Evolutionary conservation across 92 coral and sea anemone genomes (phyloP).

Genomic region (Diadumene lineata): DNA sequence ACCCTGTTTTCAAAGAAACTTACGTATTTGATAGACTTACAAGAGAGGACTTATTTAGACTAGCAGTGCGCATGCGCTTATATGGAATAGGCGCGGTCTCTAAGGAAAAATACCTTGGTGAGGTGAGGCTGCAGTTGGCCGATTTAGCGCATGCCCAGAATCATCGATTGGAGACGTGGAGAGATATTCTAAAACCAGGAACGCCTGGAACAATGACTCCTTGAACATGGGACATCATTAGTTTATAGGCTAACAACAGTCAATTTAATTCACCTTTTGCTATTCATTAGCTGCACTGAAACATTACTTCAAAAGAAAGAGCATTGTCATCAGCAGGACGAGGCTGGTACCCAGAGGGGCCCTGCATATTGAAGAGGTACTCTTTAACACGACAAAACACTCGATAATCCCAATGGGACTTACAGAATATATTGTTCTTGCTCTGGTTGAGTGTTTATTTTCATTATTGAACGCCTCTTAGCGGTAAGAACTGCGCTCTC

Average conservation of each 20-base stretch:
- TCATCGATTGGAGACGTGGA: slow-evolving; percentile 70
- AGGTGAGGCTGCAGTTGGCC: slow-evolving; percentile 79
- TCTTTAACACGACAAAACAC: too few species aligned
- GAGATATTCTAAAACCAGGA: slow-evolving; percentile 59
- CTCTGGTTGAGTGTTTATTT: too few species aligned
- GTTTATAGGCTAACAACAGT: neutral
- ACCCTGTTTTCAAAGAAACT: slow-evolving; percentile 90
- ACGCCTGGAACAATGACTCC: slow-evolving; percentile 50
- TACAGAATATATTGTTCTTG: too few species aligned
- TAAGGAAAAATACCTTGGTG: slow-evolving; percentile 82
- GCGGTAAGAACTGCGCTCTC: too few species aligned
- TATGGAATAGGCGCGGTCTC: slow-evolving; percentile 81
- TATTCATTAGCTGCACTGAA: too few species aligned
- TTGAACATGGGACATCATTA: slow-evolving; percentile 12
- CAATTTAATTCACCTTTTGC: too few species aligned
- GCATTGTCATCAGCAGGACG: too few species aligned
- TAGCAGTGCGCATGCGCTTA: slow-evolving; percentile 82
- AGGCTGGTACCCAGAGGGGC: too few species aligned
- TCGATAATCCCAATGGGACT: too few species aligned
- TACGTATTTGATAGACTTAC: slow-evolving; percentile 85
- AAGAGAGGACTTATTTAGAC: slow-evolving; percentile 76
- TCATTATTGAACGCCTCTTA: too few species aligned
- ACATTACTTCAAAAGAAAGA: too few species aligned
- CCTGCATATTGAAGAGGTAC: too few species aligned
- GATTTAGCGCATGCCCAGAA: slow-evolving; percentile 77